These are phyloP conservation scores for Pinna nobilis DNA, from an alignment of 1,140 invertebrate genomes.

Conservation along the genomic window DNA sequence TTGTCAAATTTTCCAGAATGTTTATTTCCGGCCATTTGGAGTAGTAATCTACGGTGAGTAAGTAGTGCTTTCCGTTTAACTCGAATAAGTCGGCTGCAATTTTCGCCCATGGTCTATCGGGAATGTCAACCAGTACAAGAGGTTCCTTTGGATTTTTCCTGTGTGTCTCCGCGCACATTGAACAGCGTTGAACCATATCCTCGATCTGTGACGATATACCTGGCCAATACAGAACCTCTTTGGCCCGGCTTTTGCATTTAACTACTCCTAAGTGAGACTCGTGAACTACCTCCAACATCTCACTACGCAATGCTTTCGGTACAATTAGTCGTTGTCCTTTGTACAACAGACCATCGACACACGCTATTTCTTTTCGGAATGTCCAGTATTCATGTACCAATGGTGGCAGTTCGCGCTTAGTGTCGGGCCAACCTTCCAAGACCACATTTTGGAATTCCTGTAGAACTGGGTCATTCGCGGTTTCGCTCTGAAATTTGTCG, in stretches of 20 bases:
- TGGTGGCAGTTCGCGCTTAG: background rate
- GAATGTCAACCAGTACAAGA: conserved; percentile 16
- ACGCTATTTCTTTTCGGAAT: conserved; percentile 37
- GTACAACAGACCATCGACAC: conserved; percentile 37
- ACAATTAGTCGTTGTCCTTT: conserved; percentile 33
- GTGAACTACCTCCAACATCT: conserved; percentile 38
- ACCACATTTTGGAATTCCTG: conserved; percentile 21
- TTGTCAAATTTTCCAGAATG: conserved; percentile 21
- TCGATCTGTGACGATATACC: conserved; percentile 45
- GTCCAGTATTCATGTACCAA: conserved; percentile 28
- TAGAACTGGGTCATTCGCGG: conserved; percentile 21
- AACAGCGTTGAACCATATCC: conserved; percentile 33
- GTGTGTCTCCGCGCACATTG: conserved; percentile 37
- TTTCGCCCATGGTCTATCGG: conserved; percentile 33
- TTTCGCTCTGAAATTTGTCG: conserved; percentile 5
- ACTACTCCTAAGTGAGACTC: conserved; percentile 41
- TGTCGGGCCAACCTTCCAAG: conserved; percentile 39
- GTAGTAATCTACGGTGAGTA: conserved; percentile 31
- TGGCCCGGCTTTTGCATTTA: conserved; percentile 40
- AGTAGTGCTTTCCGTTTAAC: conserved; percentile 8
- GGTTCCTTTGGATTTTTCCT: conserved; percentile 28
- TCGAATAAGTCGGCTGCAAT: conserved; percentile 31
- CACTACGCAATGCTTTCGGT: conserved; percentile 19
- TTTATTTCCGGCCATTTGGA: conserved; percentile 33
- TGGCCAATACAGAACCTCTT: conserved; percentile 44